Evolutionary conservation across 1,140 invertebrate genomes (phyloP), one percentile per base, ranked within the genome.

Genomic region (Drosophila mayri): DNA sequence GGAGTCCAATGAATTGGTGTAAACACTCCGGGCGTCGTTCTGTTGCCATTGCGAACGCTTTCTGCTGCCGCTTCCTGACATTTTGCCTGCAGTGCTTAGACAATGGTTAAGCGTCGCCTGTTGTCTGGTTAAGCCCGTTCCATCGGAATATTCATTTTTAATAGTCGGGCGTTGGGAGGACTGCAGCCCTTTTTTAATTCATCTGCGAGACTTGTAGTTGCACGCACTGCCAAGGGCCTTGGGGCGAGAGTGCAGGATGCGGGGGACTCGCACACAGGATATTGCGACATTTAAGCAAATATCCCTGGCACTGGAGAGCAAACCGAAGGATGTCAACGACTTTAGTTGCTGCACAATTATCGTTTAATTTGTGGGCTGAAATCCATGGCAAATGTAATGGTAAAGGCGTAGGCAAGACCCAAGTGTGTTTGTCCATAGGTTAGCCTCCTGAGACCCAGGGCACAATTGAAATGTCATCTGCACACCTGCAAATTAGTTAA

Each of bases 61-160:
- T 83, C 75, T 79, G 65, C 70, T 68, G 62, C 75, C 65, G 83
- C 38, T 87, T 86, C 84, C 83, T 86, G 82, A 77, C 85, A 83
- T 87, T 79, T 79, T 76, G 79, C 82, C 83, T 50, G 66, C 76
- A 87, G 82, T 81, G 76, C 71, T 79, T 76, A 87, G 76, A 86
- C 82, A 86, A 86, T 86, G 75, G 82, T 83, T 86, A 87, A 87
- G 59, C 80, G 59, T 62, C 76, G 62, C 49, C 78, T 50, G 32
- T 59, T 22, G 49, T 38, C 50, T 37, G 60, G 71, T 52, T 76
- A 44, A 46, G 60, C 65, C 16, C 71, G 54, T 50, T 54, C 71
- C 74, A 61, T 58, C 20, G 43, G 59, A 77, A 65, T 76, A 87
- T 86, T 78, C 74, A 64, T 67, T 85, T 77, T 72, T 62, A 82